phyloP scores from a whole-genome alignment of 2,888 invertebrate species.

The Ophraella communa region DNA sequence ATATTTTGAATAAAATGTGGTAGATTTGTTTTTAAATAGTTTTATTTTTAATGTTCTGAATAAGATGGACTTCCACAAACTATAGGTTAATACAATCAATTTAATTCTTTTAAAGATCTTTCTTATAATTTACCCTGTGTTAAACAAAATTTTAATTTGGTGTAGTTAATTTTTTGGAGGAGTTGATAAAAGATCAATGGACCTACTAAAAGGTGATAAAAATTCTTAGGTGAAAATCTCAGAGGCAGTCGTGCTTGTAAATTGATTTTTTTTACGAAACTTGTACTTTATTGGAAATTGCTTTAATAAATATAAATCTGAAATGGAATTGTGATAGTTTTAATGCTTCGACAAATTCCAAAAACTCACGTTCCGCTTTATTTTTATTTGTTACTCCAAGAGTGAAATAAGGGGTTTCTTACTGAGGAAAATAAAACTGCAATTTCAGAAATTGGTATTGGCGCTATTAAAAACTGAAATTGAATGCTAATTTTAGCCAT shows the following conservation, averaged over 20 bases:
- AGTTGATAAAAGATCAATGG: background rate
- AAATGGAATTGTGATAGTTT: background rate
- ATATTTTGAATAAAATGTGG: too few species aligned
- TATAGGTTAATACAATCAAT: too few species aligned
- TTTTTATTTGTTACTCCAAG: background rate
- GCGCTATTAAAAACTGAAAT: background rate
- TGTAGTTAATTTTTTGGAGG: too few species aligned
- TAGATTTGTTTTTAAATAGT: too few species aligned
- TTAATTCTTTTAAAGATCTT: too few species aligned
- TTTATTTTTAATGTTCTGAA: too few species aligned
- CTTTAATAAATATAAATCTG: background rate
- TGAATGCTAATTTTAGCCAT: background rate
- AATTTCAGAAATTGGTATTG: background rate
- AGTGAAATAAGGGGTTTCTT: background rate
- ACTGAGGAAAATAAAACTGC: background rate
- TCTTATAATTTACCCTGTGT: too few species aligned
- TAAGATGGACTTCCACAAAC: too few species aligned
- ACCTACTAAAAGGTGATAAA: background rate
- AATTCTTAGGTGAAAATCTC: background rate
- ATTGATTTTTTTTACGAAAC: background rate
- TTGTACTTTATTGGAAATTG: background rate
- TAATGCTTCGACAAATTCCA: background rate
- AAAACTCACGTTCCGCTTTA: constrained; percentile 1
- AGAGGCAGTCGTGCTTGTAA: background rate
- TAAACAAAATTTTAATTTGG: too few species aligned